Conservation (phyloP, 1,140 invertebrate species). For the Paraescarpia echinospica region DNA sequence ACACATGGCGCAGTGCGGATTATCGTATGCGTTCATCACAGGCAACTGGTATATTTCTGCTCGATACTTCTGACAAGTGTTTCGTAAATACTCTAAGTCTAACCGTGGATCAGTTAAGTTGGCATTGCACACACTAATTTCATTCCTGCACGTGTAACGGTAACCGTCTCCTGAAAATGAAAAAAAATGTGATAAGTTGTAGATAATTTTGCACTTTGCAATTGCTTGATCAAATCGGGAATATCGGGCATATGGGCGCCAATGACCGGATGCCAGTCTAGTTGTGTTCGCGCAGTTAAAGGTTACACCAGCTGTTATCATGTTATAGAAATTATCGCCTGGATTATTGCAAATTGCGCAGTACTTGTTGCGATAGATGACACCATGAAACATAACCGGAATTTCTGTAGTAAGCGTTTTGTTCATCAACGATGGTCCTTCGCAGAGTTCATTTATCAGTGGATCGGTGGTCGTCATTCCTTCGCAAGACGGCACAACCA, state of each 20-base stretch:
- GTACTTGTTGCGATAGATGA: not conserved
- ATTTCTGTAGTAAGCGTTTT: not conserved
- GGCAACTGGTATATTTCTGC: not conserved
- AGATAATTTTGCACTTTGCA: not conserved
- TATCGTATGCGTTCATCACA: not conserved
- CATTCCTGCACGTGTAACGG: not conserved
- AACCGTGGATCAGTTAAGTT: not conserved
- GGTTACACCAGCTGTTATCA: not conserved
- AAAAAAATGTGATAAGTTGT: not conserved
- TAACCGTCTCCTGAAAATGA: not conserved
- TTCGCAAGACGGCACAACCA: not conserved
- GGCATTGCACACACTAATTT: not conserved
- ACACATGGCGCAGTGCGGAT: not conserved
- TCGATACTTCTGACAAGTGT: not conserved
- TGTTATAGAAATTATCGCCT: not conserved
- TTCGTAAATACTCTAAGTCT: not conserved
- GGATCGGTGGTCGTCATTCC: not conserved
- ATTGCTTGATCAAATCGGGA: not conserved
- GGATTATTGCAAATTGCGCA: not conserved
- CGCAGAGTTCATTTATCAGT: not conserved
- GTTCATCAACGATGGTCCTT: not conserved
- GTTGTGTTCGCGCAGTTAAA: not conserved
- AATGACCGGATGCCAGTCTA: not conserved
- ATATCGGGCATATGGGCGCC: not conserved
- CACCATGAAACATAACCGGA: not conserved